Percentiles rank a stretch among this genome's conserved stretches.
These are phyloP conservation scores for Trachops cirrhosus DNA, from an alignment of 2,797 vertebrate species.

Conservation along the genomic window DNA sequence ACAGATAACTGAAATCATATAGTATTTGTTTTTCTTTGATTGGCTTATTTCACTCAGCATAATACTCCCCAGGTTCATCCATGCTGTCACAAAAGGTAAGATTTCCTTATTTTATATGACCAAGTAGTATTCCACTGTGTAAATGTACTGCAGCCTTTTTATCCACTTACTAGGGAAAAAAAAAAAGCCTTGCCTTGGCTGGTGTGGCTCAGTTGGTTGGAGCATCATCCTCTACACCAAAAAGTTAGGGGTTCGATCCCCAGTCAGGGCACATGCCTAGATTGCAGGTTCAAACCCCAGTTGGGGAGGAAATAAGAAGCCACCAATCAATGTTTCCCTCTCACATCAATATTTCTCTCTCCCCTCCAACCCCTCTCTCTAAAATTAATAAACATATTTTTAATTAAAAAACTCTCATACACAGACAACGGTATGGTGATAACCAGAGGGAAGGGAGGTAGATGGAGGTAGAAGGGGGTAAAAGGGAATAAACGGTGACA, in stretches of 20 bases:
- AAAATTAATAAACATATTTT: neutral
- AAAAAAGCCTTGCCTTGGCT: neutral
- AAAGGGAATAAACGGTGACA: neutral
- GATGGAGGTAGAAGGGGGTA: neutral
- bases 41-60: neutral
- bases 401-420: neutral
- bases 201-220: neutral
- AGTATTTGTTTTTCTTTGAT: neutral
- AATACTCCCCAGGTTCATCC: neutral
- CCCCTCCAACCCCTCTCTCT: neutral
- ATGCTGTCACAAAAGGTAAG: neutral
- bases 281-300: neutral
- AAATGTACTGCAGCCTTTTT: neutral
- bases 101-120: neutral
- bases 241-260: neutral
- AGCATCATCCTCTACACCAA: neutral
- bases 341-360: neutral
- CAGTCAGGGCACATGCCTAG: neutral
- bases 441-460: neutral
- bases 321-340: neutral
- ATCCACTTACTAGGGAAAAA: neutral
- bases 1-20: neutral
- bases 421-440: neutral
- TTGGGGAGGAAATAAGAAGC: neutral
- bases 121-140: neutral